These are phyloP conservation scores for Drosophila quinaria DNA, from an alignment of 2,888 invertebrate species.

Conservation along the genomic window DNA sequence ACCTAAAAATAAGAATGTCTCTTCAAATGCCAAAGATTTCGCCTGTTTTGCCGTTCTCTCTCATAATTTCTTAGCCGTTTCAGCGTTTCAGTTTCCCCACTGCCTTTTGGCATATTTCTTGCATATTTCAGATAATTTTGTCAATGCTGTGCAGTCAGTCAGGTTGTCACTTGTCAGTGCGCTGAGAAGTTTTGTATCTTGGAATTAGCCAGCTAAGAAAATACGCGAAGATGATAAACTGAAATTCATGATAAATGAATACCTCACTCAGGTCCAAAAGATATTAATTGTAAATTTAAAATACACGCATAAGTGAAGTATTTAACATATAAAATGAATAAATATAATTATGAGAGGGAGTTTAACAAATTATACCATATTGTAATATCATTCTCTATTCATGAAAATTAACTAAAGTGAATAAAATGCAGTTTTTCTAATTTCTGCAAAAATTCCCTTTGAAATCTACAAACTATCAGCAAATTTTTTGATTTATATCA, in stretches of 20 bases:
- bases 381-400: no score
- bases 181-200: slow-evolving; percentile 68
- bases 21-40: slow-evolving; percentile 76
- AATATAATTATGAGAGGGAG: not conserved
- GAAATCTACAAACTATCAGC: not conserved
- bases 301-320: not conserved
- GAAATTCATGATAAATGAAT: slow-evolving; percentile 52
- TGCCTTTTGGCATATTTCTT: slow-evolving; percentile 66
- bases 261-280: slow-evolving; percentile 8
- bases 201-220: slow-evolving; percentile 76
- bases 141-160: slow-evolving; percentile 85
- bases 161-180: slow-evolving; percentile 82
- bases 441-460: not conserved
- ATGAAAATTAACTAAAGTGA: no score
- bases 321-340: not conserved
- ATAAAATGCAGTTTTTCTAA: not conserved
- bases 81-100: slow-evolving; percentile 8
- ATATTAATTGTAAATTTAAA: slow-evolving; percentile 15
- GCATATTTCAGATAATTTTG: slow-evolving; percentile 85
- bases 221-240: slow-evolving; percentile 45
- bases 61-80: slow-evolving; percentile 43
- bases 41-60: slow-evolving; percentile 43
- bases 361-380: no score
- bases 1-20: slow-evolving; percentile 85
- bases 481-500: slow-evolving; percentile 9